Base-by-base conservation (phyloP, 2,888 invertebrate genomes). In the Caenorhabditis becei region DNA sequence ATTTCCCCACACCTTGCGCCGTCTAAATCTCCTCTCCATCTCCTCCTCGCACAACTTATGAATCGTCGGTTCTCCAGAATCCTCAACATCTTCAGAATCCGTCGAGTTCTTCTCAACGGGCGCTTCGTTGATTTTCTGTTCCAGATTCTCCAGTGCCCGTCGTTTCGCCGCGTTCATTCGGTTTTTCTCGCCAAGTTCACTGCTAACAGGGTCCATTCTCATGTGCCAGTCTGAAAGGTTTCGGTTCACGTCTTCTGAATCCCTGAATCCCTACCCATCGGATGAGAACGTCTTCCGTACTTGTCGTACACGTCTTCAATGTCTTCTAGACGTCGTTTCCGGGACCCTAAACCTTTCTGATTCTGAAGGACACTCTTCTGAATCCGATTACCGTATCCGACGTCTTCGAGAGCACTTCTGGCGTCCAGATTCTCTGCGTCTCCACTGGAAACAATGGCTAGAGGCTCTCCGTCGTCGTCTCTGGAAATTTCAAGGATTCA, bases 191-290 rank as follows among this genome's bases (percentile, higher is more conserved):
- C 26, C 2, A 0, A 74, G 66, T 20, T 80, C 77, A n/a, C 24
- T 26, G 10, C 41, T 24, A 4, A 66, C 61, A 14, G 69, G 44
- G 8, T 69, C 63, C 71, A 66, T 75, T 71, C 80, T 37, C 66
- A 77, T 70, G 35, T 66, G 65, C 80, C 80, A 80, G n/a, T 80
- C 80, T 80, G 26, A 41, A 72, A 8, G n/a, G n/a, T n/a, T n/a
- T n/a, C n/a, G n/a, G n/a, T n/a, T n/a, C n/a, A n/a, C n/a, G n/a
- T n/a, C n/a, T n/a, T n/a, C n/a, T n/a, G n/a, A n/a, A n/a, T n/a
- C n/a, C n/a, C n/a, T n/a, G n/a, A n/a, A n/a, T n/a, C n/a, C n/a
- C n/a, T 24, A 80, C 74, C 80, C 59, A 75, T 71, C 14, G 80
- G 80, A 56, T 80, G 80, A 7, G 80, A 66, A 4, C 65, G 54